These are phyloP conservation scores for Micromussa lordhowensis DNA, from an alignment of 92 coral and sea anemone species.

Conservation along the genomic window DNA sequence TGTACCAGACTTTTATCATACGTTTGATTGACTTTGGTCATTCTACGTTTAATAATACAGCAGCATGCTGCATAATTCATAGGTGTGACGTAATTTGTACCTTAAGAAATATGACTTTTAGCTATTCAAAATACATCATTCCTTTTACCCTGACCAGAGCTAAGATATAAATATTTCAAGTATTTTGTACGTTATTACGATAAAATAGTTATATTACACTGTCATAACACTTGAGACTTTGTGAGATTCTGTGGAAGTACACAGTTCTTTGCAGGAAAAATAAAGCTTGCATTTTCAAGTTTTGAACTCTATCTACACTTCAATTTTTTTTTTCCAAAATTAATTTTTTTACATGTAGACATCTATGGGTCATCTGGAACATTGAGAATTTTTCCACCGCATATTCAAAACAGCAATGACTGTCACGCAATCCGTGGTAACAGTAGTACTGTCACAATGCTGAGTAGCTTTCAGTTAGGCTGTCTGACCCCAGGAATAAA, in stretches of 20 bases:
- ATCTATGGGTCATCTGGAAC: slow-evolving; percentile 1
- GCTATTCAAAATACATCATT: background rate
- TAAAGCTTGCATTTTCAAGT: background rate
- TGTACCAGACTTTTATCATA: background rate
- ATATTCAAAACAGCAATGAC: background rate
- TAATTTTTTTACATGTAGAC: background rate
- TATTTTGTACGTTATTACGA: background rate
- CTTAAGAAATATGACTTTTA: background rate
- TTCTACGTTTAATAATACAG: background rate
- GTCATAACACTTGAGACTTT: background rate
- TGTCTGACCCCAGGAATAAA: background rate
- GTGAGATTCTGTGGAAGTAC: background rate
- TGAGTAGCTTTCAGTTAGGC: background rate
- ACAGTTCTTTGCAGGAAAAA: slow-evolving; percentile 1
- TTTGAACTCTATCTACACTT: background rate
- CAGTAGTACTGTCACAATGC: background rate
- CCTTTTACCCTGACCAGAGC: background rate
- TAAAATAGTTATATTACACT: background rate
- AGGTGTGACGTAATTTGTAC: background rate
- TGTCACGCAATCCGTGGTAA: background rate
- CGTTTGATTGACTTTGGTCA: background rate
- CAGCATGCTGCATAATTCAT: background rate
- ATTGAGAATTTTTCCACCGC: background rate
- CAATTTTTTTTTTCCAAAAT: background rate
- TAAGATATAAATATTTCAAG: background rate